Evolutionary conservation across 2,797 vertebrate genomes (phyloP), one percentile per base, ranked within the genome.

Genomic region (Myiotriccus ornatus): DNA sequence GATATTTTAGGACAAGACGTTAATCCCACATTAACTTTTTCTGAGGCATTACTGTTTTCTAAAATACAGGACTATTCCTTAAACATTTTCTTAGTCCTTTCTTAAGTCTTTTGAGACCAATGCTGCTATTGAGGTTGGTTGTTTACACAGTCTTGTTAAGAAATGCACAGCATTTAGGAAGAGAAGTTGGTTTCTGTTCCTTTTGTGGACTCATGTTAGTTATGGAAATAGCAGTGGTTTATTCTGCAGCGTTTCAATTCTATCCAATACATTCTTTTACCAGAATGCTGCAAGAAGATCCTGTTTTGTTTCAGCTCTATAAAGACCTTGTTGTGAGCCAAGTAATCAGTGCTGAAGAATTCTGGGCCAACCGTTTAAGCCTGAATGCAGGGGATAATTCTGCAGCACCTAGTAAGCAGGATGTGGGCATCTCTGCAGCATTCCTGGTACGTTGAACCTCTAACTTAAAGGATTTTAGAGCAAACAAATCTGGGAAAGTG

Each of bases 271-370:
- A 32, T 97, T 97, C 91, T 97, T 62, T 97, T 94, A 84, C 90
- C 95, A 99, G 99, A 98, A 99, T 99, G 99, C 98, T 99, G 94
- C 99, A 99, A 98, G 99, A 99, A 97, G 99, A 99, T 97, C 99
- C 99, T 41, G 98, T 99, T 96, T 98, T 99, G 87, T 99, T 99
- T 98, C 99, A 99, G 97, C 98, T 99, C 87, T 99, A 99, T 97
- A 99, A 99, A 98, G 99, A 99, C 96, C 98, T 99, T 47, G 99
- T 99, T 91, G 99, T 99, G 88, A 99, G 99, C 97, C 99, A 99
- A 89, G 99, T 99, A 95, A 99, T 99, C 97, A 99, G 98, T 96
- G 99, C 99, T 90, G 99, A 99, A 92, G 99, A 99, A 94, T 99
- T 99, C 98, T 99, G 99, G 99, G 98, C 99, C 97, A 99, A 99